These are phyloP conservation scores for Melanerpes formicivorus DNA, from an alignment of 2,113 vertebrate genomes.

Conservation along the genomic window DNA sequence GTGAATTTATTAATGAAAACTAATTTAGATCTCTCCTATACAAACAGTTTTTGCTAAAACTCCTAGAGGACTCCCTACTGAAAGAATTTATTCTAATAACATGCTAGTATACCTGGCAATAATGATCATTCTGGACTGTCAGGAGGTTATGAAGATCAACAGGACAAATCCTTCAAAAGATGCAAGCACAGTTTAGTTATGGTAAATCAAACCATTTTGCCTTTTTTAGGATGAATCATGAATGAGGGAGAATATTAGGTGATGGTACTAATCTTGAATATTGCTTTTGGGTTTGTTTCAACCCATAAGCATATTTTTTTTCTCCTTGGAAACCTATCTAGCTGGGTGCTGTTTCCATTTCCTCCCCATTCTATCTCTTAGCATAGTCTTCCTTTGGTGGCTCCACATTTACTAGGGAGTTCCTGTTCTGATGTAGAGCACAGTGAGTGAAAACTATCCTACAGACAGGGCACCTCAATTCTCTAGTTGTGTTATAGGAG, in stretches of 20 bases:
- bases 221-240: background rate
- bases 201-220: background rate
- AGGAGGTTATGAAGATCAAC: background rate
- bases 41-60: background rate
- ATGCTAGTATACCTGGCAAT: background rate
- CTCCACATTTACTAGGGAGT: background rate
- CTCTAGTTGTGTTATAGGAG: background rate
- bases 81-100: background rate
- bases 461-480: background rate
- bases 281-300: background rate
- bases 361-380: background rate
- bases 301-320: background rate
- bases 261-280: background rate
- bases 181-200: background rate
- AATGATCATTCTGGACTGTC: rapidly evolving
- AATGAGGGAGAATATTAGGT: background rate
- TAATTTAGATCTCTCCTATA: background rate
- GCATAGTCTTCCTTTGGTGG: background rate
- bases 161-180: background rate
- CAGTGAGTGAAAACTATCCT: background rate
- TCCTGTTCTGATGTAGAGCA: background rate
- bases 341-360: background rate
- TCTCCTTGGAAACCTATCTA: background rate
- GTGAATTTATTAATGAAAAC: conserved; percentile 32
- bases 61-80: background rate